Evolutionary conservation across 2,888 invertebrate genomes (phyloP).

Genomic region (Melanargia galathea): DNA sequence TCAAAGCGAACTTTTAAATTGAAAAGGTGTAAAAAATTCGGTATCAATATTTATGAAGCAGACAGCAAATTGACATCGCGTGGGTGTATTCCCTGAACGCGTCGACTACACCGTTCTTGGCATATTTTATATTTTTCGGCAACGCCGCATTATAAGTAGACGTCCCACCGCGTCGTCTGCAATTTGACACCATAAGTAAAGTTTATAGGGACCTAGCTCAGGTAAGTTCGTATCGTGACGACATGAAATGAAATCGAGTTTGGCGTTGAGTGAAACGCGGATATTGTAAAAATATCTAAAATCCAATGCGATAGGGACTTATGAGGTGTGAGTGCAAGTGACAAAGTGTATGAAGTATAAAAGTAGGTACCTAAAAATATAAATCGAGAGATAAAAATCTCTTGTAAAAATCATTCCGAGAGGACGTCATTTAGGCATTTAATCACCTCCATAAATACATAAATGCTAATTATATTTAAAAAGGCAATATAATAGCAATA

Average conservation of each 20-base stretch:
- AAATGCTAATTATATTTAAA: constrained; percentile 36
- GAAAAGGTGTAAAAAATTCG: background rate
- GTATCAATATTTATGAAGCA: constrained; percentile 7
- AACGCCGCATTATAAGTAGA: constrained; percentile 27
- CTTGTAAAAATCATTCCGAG: background rate
- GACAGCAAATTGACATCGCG: constrained; percentile 15
- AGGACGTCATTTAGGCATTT: background rate
- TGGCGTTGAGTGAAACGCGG: background rate
- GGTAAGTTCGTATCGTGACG: constrained; percentile 1
- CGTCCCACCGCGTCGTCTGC: constrained; percentile 27
- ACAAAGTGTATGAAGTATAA: too few species aligned
- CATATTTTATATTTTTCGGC: constrained; percentile 31
- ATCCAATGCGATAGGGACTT: background rate
- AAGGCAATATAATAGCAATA: constrained; percentile 42
- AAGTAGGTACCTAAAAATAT: background rate
- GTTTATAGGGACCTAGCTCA: too few species aligned
- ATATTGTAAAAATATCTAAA: background rate
- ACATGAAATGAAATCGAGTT: constrained; percentile 12
- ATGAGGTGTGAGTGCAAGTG: too few species aligned
- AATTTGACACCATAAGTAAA: constrained; percentile 33
- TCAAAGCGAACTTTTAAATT: constrained; percentile 4
- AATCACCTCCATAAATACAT: background rate
- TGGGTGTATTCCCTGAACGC: constrained; percentile 6
- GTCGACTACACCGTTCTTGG: constrained; percentile 4
- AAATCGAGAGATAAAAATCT: background rate